Conservation (phyloP, 2,113 vertebrate species). For the Reinhardtius hippoglossoides region DNA sequence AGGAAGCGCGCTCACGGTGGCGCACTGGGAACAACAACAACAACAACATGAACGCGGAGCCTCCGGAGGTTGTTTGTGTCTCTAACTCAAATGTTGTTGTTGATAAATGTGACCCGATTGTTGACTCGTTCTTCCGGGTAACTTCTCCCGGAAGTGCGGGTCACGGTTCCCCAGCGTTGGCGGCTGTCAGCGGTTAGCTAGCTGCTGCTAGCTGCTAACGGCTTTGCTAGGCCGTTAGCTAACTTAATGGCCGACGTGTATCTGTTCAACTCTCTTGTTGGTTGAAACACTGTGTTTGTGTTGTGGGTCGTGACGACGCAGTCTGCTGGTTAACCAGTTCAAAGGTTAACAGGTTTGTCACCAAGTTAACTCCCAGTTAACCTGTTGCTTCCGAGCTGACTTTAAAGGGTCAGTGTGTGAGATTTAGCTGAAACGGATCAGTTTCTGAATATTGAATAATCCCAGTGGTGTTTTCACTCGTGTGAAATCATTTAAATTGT, state of each 20-base stretch:
- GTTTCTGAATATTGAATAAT: too few species aligned
- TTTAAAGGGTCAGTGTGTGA: not conserved
- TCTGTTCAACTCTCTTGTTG: not conserved
- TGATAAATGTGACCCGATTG: rapidly evolving
- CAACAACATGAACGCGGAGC: constrained; percentile 65
- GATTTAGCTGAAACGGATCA: too few species aligned
- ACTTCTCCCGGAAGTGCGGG: not conserved
- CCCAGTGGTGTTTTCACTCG: too few species aligned
- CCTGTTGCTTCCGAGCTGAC: not conserved
- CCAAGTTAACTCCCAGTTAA: not conserved
- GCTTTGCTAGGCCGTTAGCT: constrained; percentile 1
- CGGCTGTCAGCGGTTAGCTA: constrained; percentile 1
- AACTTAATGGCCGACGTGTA: not conserved
- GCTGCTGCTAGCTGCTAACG: not conserved
- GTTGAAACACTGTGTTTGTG: too few species aligned
- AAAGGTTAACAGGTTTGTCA: not conserved
- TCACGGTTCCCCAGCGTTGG: not conserved
- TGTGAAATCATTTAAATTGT: too few species aligned
- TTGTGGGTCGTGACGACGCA: too few species aligned
- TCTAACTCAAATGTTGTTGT: rapidly evolving
- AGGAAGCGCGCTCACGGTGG: constrained; percentile 51
- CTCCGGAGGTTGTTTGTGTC: constrained; percentile 29
- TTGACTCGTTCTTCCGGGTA: rapidly evolving
- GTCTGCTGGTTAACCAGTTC: not conserved
- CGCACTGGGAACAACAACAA: constrained; percentile 24